Evolutionary conservation across 2,888 invertebrate genomes (phyloP), one percentile per base, ranked within the genome.

Genomic region (Hedya salicella): DNA sequence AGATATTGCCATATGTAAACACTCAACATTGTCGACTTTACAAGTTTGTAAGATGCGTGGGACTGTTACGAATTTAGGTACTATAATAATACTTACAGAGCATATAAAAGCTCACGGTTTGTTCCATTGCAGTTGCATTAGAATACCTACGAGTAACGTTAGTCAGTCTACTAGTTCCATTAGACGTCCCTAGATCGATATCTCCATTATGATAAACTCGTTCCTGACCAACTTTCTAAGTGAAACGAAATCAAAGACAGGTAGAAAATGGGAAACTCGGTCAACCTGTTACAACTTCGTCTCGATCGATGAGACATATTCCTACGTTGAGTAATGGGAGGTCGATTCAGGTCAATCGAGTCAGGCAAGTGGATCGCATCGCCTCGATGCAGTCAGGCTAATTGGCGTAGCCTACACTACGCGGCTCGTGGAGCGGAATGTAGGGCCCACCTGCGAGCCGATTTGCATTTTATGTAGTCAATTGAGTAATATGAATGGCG

Each of bases 301-400:
- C 32, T n/a, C 57, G 57, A 57, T 57, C 57, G 59, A 49, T 49
- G 42, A 30, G 25, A 17, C 56, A 60, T 49, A 21, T 39, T 60
- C 46, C 48, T 48, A 49, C 30, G 30, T 40, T 56, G 61, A 61
- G 65, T 65, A 65, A 65, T 60, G 52, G 69, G 69, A 78, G 78
- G 79, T 80, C 73, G 77, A 73, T 75, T 68, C 71, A 75, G 81
- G 83, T 85, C 81, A 86, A 86, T 79, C 75, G 77, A 78, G 60
- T 53, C 52, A 53, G 76, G 72, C 74, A 72, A 78, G 75, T 72
- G 73, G 71, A 71, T 74, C 73, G 66, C 53, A 30, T 39, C 72
- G 72, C 72, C 77, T 73, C 79, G 75, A 72, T 76, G 76, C 77
- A 80, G 81, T 81, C 48, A 60, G 76, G 71, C 75, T 82, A 83